Conservation (phyloP, 2,888 invertebrate species). For the Poecilobothrus nobilitatus region DNA sequence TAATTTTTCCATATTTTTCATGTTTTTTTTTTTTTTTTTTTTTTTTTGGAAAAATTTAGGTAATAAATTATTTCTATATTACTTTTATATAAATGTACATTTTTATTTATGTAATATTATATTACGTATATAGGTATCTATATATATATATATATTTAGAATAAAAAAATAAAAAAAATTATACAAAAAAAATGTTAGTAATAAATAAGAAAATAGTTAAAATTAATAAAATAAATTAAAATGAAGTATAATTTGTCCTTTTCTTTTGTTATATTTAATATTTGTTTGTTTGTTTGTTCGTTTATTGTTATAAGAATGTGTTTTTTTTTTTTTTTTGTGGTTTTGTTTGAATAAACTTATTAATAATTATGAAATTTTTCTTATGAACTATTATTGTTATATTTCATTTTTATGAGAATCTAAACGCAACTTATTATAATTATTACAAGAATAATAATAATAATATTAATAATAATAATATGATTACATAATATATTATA, state of each 20-base stretch:
- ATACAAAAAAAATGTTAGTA: background rate
- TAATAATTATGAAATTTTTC: background rate
- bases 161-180: no score
- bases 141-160: no score
- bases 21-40: no score
- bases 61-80: background rate
- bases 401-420: background rate
- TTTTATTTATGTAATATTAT: no score
- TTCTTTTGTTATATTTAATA: background rate
- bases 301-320: no score
- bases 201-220: slow-evolving; percentile 4
- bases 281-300: no score
- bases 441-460: background rate
- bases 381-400: background rate
- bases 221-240: background rate
- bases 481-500: no score
- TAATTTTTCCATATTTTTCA: no score
- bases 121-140: no score
- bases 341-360: background rate
- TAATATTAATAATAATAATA: no score
- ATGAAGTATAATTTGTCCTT: background rate
- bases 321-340: background rate
- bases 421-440: slow-evolving; percentile 4
- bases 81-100: no score
- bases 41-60: background rate